Evolutionary conservation across 2,113 vertebrate species (phyloP).

Genomic region (Muntiacus reevesi): DNA sequence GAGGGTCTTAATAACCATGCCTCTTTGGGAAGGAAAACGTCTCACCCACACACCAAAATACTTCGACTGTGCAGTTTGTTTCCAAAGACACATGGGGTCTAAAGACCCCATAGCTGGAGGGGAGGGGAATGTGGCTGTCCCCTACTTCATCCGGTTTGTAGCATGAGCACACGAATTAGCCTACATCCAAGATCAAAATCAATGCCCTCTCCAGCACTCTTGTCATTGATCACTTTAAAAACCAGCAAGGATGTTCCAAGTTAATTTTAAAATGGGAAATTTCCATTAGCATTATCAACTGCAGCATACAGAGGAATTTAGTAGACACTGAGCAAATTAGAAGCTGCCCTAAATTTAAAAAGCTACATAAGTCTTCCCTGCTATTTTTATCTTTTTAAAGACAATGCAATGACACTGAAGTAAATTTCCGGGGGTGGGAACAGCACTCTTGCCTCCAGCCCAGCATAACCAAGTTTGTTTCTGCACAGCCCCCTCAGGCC

Average conservation of each 20-base stretch:
- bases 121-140: accelerated
- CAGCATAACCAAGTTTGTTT: not conserved
- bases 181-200: not conserved
- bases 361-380: not conserved
- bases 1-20: not conserved
- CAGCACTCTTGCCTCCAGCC: not conserved
- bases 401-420: conserved; percentile 35
- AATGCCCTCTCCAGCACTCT: not conserved
- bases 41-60: not conserved
- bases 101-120: accelerated
- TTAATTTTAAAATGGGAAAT: conserved; percentile 48
- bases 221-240: not conserved
- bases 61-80: no score
- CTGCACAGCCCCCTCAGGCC: not conserved
- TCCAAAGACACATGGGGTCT: not conserved
- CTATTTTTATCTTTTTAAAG: conserved; percentile 61
- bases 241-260: not conserved
- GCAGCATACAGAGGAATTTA: not conserved
- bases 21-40: not conserved
- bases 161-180: not conserved
- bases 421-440: not conserved
- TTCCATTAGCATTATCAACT: conserved; percentile 37
- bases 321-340: conserved; percentile 44
- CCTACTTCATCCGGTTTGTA: accelerated
- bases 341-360: conserved; percentile 61